Evolutionary conservation across 2,113 vertebrate species (phyloP), one percentile per base, ranked within the genome.

Genomic region (Craseonycteris thonglongyai): DNA sequence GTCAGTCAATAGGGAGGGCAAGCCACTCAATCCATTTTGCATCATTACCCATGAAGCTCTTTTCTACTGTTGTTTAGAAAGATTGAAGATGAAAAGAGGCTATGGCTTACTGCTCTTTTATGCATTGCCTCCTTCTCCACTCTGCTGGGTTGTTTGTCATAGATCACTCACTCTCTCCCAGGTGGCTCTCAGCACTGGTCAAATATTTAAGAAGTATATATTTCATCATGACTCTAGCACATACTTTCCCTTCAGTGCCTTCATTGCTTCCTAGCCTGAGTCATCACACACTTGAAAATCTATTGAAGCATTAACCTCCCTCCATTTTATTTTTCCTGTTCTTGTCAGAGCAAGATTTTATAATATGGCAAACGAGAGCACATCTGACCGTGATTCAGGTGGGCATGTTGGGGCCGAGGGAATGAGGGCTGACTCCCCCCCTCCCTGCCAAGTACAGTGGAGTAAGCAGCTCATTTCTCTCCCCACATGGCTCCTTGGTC

Each of bases 151-250:
- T 84, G 72, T 95, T 93, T 83, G 90, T 80, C 7, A 1, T 66
- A 49, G 69, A 86, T 96, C 68, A 81, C 76, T 91, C 94, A 65
- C 86, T 63, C 51, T 65, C n/a, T 95, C 88, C 85, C 71, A 51
- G 26, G 79, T 90, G 56, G 79, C 74, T 93, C 63, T 82, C 45
- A 47, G 78, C 30, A 72, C 61, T 84, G 42, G 76, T 68, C 68
- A 91, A 63, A 81, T 95, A 79, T 88, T 93, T 96, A 66, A 85
- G 76, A 97, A 82, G 42, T 18, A 33, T 19, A 3, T 91, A 74
- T 95, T 95, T 96, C 80, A 61, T 88, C 49, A 51, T 42, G 42
- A 35, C 22, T 87, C 59, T 33, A 51, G 71, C 63, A 61, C 33
- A 58, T 24, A 69, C 35, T n/a, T 88, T 45, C 54, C 35, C 40